Conservation (phyloP, 2,888 invertebrate species). For the Heteropelma amictum region DNA sequence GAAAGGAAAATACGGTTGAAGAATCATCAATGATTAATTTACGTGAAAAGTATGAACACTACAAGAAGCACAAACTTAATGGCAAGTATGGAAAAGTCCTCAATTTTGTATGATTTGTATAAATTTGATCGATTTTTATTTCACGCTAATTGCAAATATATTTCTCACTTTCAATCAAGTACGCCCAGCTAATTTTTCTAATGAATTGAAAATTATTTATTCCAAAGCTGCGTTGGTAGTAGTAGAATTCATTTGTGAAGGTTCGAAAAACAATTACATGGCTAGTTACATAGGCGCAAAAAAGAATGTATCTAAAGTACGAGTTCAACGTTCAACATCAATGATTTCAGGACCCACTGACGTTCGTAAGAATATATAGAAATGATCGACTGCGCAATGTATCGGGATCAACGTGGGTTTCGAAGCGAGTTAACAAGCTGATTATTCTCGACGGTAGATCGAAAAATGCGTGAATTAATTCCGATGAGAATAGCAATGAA, state of each 20-base stretch:
- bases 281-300: conserved; percentile 59
- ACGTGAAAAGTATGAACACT: conserved; percentile 24
- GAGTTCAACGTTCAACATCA: no score
- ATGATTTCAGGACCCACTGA: no score
- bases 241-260: conserved; percentile 63
- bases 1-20: no score
- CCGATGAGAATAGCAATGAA: no score
- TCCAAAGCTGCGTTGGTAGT: conserved; percentile 61
- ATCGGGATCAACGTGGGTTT: no score
- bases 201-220: conserved; percentile 10
- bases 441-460: no score
- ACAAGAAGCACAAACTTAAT: conserved; percentile 39
- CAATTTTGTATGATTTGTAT: conserved; percentile 62
- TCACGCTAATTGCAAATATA: conserved; percentile 55
- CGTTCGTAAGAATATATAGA: no score
- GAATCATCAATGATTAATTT: neutral
- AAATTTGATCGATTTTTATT: conserved; percentile 54
- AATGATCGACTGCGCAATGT: no score
- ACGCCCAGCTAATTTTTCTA: conserved; percentile 43
- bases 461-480: no score
- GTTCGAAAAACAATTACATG: conserved; percentile 64
- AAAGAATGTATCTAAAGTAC: conserved; percentile 59
- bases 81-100: conserved; percentile 62
- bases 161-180: conserved; percentile 59
- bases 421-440: no score